Evolutionary conservation across 1,140 invertebrate species (phyloP), one percentile per base, ranked within the genome.

Genomic region (Cydia amplana): DNA sequence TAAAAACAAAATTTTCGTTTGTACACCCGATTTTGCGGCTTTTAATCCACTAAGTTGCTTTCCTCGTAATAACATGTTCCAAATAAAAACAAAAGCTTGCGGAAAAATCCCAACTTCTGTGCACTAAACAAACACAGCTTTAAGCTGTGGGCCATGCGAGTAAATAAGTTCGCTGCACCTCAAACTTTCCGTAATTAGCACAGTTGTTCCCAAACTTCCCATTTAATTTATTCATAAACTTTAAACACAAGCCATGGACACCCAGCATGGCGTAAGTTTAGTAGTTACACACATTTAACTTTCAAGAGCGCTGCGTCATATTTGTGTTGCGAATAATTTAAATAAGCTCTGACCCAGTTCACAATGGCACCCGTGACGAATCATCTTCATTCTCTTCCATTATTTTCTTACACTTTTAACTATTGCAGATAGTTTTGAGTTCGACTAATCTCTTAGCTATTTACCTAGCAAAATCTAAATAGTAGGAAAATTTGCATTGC

Each of bases 151-250:
- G n/a, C 51, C 51, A 55, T 55, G 51, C 51, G 51, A 55, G 51
- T 55, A 55, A 55, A 55, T 55, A 55, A 55, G 51, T 55, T 55
- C 51, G 6, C 16, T 55, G 51, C 51, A 55, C 51, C 51, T 55
- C 51, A 55, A 55, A 55, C 51, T 55, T 55, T 55, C 4, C 51
- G 51, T 55, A 55, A 55, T 55, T 55, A 55, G 51, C 51, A 55
- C 51, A 18, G 51, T 55, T 55, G 51, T 20, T 55, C 51, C n/a
- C 51, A 55, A 55, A 55, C 16, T 55, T 55, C 51, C n/a, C 51
- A 55, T 55, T 55, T 55, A 55, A 55, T 55, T 55, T 55, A 55
- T 55, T 55, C 51, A 55, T 55, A 55, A 55, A 55, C 51, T 55
- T 55, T 55, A 55, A 46, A 46, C n/a, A 55, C 51, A 55, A n/a